Percentiles rank a stretch among this genome's conserved stretches.
phyloP scores from a whole-genome alignment of 2,113 vertebrate species.

The Rhombomys opimus region DNA sequence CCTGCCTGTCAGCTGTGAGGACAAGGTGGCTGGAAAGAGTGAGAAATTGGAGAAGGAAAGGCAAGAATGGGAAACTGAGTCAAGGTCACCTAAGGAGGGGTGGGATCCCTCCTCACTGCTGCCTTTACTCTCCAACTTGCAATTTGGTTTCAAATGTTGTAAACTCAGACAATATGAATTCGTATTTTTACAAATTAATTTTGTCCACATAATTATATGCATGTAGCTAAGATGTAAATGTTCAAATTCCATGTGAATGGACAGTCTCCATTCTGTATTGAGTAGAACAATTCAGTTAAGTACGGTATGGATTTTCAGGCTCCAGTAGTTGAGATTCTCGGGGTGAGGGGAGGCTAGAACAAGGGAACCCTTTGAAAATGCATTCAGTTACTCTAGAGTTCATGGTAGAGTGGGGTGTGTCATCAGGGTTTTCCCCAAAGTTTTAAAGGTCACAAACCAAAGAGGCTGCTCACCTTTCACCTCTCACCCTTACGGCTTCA shows the following conservation, averaged over 20 bases:
- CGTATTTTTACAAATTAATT: constrained; percentile 4
- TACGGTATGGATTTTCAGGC: neutral
- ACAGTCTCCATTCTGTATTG: neutral
- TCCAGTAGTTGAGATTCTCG: neutral
- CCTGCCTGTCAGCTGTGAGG: neutral
- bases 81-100: neutral
- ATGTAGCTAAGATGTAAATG: constrained; percentile 7
- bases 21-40: neutral
- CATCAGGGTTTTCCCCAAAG: neutral
- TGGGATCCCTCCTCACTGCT: neutral
- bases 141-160: neutral
- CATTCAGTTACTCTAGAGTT: neutral
- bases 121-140: neutral
- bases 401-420: neutral
- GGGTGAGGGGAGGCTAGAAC: neutral
- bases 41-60: neutral
- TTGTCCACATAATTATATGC: neutral
- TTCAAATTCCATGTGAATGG: neutral
- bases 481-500: neutral
- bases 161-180: neutral
- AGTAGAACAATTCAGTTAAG: neutral
- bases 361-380: neutral
- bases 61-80: neutral
- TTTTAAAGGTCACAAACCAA: neutral
- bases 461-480: neutral